Evolutionary conservation across 1,140 invertebrate species (phyloP), one percentile per base, ranked within the genome.

Genomic region (Coelopa frigida): DNA sequence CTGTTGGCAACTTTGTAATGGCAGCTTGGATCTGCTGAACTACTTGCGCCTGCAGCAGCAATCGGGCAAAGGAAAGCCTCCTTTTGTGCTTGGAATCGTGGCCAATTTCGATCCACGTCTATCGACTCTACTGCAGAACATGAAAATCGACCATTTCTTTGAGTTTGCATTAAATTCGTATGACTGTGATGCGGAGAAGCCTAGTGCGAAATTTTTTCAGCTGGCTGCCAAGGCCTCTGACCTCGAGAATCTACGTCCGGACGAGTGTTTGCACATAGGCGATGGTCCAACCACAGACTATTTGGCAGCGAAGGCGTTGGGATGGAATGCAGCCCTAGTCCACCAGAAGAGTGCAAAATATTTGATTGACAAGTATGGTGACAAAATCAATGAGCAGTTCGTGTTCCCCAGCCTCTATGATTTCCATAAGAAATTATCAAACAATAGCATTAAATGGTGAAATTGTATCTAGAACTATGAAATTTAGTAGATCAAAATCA

Each of bases 101-200:
- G 90, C 89, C 11, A 95, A 95, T 72, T 91, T 85, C 73, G 90
- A 94, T 72, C 81, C 86, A 36, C 75, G 89, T 43, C 70, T 94
- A 1, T 71, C 81, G 39, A 70, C 71, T 3, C 77, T 92, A 44
- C 70, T 94, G 20, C 43, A 61, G 3, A 79, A 79, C 49, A 72
- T 81, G 10, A 77, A 76, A 20, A 64, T 94, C 5, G 58, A 72
- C 33, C 62, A 78, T 21, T 83, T 81, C 58, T 90, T 94, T 72
- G 75, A 84, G 52, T 94, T 93, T 73, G 71, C 91, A 35, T 46
- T 92, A 14, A 80, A 79, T 3, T 93, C 89, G 0, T 87, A 89
- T 55, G 73, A 78, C 27, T 72, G 75, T 36, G 79, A 82, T n/a
- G 70, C 72, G 36, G 79, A 81, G 53, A 94, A 95, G 71, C 90